Evolutionary conservation across 2,113 vertebrate genomes (phyloP).

Genomic region (Etheostoma spectabile): DNA sequence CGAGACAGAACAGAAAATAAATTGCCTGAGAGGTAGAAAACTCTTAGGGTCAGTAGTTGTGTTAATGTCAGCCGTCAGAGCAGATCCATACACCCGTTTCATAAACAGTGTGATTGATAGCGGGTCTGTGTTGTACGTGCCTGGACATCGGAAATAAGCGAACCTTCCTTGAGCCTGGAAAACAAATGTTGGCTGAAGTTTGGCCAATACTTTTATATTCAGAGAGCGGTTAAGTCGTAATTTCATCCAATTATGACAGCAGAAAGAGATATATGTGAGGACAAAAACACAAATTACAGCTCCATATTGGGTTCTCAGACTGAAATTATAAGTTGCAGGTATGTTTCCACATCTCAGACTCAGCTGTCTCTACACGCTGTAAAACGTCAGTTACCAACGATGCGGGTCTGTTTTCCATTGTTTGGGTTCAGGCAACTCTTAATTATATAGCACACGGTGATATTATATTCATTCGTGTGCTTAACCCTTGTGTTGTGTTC

Average conservation of each 20-base stretch:
- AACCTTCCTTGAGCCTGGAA: neutral
- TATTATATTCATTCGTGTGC: no score
- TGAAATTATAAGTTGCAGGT: neutral
- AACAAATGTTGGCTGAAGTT: neutral
- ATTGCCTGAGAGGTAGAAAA: constrained; percentile 21
- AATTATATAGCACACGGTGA: neutral
- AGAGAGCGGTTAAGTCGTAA: neutral
- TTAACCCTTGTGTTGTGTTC: no score
- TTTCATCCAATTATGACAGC: neutral
- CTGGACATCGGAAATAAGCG: constrained; percentile 11
- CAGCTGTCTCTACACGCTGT: no score
- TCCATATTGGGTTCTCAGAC: neutral
- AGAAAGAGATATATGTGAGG: neutral
- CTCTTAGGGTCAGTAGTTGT: constrained; percentile 29
- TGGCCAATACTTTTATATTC: neutral
- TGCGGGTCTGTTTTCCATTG: neutral
- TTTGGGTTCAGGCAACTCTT: neutral
- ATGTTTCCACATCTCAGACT: neutral
- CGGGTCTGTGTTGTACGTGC: neutral
- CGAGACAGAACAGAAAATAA: neutral
- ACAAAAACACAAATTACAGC: neutral
- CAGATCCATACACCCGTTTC: constrained; percentile 32
- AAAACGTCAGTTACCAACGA: neutral
- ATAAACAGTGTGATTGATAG: constrained; percentile 12
- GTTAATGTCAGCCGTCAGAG: constrained; percentile 55